Percentiles rank a stretch among this genome's conserved stretches.
Evolutionary conservation across 37 sponge, comb jelly and placozoan genomes (phyloP).

Genomic region (Halichondria panicea): DNA sequence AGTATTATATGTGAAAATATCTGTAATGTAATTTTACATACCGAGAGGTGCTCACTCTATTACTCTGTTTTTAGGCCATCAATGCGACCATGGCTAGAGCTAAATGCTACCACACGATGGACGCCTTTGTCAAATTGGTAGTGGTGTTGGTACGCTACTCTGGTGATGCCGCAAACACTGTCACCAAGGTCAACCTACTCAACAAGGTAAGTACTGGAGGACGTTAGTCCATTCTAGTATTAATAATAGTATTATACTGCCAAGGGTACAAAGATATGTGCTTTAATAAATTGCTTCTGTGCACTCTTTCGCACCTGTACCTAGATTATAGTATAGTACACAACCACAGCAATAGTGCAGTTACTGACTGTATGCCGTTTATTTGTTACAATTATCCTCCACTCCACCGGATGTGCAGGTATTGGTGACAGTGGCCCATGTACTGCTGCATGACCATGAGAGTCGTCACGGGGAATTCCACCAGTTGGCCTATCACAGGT

Average conservation of each 20-base stretch:
- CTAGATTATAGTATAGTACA: no score
- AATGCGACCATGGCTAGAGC: slow-evolving; percentile 79
- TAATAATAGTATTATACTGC: no score
- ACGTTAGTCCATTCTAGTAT: neutral
- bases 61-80: slow-evolving; percentile 62
- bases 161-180: slow-evolving; percentile 86
- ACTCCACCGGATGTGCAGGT: slow-evolving; percentile 28
- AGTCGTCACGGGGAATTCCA: slow-evolving; percentile 83
- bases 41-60: no score
- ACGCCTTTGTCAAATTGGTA: slow-evolving; percentile 96
- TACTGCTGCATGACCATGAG: slow-evolving; percentile 97
- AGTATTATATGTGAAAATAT: no score
- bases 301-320: no score
- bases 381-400: neutral
- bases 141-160: slow-evolving; percentile 90
- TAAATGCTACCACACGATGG: slow-evolving; percentile 99
- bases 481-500: slow-evolving; percentile 96
- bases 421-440: slow-evolving; percentile 67
- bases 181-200: slow-evolving; percentile 90
- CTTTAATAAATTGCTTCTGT: no score
- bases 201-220: slow-evolving; percentile 66
- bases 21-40: no score
- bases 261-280: no score
- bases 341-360: no score
- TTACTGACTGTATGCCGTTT: no score